Evolutionary conservation across 2,797 vertebrate genomes (phyloP).

Genomic region (Nannoperca obscura): DNA sequence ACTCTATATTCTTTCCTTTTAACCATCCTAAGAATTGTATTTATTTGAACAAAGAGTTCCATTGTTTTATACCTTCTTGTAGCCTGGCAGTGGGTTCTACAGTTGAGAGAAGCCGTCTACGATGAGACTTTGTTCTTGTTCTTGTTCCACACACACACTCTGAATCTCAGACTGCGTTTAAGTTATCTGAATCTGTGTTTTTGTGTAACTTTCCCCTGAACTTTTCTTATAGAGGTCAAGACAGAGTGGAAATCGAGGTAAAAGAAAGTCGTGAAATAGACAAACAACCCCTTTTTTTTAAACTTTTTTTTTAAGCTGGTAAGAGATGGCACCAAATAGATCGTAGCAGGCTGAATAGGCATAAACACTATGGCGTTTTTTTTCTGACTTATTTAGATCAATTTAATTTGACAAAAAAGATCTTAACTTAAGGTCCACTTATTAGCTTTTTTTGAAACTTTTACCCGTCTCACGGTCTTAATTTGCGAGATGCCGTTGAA

Average conservation of each 20-base stretch:
- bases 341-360: background rate
- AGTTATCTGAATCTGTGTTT: slow-evolving; percentile 44
- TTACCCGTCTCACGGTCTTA: background rate
- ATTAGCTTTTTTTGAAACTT: background rate
- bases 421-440: background rate
- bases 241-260: slow-evolving; percentile 9
- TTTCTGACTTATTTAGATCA: slow-evolving; percentile 12
- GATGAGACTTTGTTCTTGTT: slow-evolving; percentile 66
- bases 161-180: slow-evolving; percentile 43
- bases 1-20: slow-evolving; percentile 71
- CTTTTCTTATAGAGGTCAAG: slow-evolving; percentile 19
- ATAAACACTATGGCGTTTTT: slow-evolving; percentile 17
- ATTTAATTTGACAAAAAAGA: slow-evolving; percentile 13
- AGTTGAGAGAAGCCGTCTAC: slow-evolving; percentile 50
- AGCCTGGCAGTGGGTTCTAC: slow-evolving; percentile 68
- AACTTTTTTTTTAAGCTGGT: slow-evolving; percentile 17
- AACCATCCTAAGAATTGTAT: slow-evolving; percentile 75
- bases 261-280: slow-evolving; percentile 44
- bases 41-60: slow-evolving; percentile 80
- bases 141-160: slow-evolving; percentile 51
- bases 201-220: slow-evolving; percentile 26
- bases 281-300: slow-evolving; percentile 1
- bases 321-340: slow-evolving; percentile 6
- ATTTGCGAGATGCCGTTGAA: background rate
- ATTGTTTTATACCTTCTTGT: slow-evolving; percentile 74